Base-by-base conservation (phyloP, 2,888 invertebrate genomes). In the Lissonota sp. region DNA sequence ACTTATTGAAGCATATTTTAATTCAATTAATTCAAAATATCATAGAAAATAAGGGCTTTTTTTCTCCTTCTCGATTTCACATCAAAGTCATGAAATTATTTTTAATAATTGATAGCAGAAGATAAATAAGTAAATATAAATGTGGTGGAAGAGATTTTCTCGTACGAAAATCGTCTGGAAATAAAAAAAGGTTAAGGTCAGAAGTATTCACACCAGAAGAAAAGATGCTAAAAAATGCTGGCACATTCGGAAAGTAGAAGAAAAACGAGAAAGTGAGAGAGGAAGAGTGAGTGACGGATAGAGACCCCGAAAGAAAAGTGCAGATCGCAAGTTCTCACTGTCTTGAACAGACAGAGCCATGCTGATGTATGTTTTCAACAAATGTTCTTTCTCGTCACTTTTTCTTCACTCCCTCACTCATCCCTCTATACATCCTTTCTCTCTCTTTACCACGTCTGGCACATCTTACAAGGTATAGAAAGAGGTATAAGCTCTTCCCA, bases 281-380 rank as follows among this genome's bases (percentile, higher is more conserved):
- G 76, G 58, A 14, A 44, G 62, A 49, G 42, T 39, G 63, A 69
- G 26, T 26, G 26, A 26, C 26, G 26, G 3, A 26, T 26, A 26
- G 26, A 26, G 49, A 64, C 37, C 63, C 63, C 53, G 57, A 63
- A 76, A 76, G 76, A 76, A 72, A 63, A 58, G 62, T 77, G 66
- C 76, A 76, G 51, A 62, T 64, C 62, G 49, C 44, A 26, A 57
- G 69, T 73, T 76, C 72, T 69, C 72, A 76, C 72, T 16, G 46
- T 46, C 46, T 66, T 80, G 37, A 60, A 49, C 53, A 53, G 51
- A 64, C 40, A 5, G 40, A 16, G 7, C 1, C 26, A 55, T 67
- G 66, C 60, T 75, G 66, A 67, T 67, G 39, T 26, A 26, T n/a
- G 58, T 67, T 58, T 74, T 40, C 74, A 49, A 58, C 74, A 64